These are phyloP conservation scores for Trichoplusia ni DNA, from an alignment of 1,140 invertebrate species.

Conservation along the genomic window DNA sequence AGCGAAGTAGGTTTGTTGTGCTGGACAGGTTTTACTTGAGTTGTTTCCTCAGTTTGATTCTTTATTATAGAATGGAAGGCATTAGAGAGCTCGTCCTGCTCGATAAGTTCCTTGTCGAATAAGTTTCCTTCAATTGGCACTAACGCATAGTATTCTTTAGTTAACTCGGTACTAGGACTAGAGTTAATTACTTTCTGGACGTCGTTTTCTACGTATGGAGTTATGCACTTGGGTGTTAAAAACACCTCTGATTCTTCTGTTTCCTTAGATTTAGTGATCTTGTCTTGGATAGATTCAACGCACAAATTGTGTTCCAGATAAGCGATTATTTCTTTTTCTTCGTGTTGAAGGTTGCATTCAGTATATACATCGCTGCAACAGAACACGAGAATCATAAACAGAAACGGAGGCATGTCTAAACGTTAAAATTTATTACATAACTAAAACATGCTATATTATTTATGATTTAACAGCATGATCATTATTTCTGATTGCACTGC, in stretches of 20 bases:
- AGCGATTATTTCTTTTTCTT: slow-evolving; percentile 71
- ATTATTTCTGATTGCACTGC: too few relatives aligned
- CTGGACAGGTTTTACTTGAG: slow-evolving; percentile 40
- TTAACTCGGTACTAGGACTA: slow-evolving; percentile 68
- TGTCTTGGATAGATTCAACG: slow-evolving; percentile 34
- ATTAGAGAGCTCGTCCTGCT: slow-evolving; percentile 72
- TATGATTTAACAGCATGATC: too few relatives aligned
- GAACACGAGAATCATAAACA: slow-evolving; percentile 37
- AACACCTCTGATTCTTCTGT: slow-evolving; percentile 60
- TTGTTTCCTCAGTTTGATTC: slow-evolving; percentile 53
- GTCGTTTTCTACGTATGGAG: slow-evolving; percentile 57
- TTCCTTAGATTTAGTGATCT: slow-evolving; percentile 48
- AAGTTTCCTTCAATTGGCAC: slow-evolving; percentile 73
- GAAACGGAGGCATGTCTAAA: too few relatives aligned
- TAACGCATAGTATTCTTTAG: slow-evolving; percentile 70
- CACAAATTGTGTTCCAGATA: slow-evolving; percentile 58
- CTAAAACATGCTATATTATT: too few relatives aligned
- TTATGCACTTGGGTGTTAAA: slow-evolving; percentile 65
- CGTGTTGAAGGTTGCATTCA: slow-evolving; percentile 70
- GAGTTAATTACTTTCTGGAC: slow-evolving; percentile 53
- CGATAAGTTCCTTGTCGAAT: slow-evolving; percentile 69
- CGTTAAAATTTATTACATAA: too few relatives aligned
- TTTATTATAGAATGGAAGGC: slow-evolving; percentile 74
- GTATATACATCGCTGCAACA: slow-evolving; percentile 71
- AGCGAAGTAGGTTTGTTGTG: slow-evolving; percentile 68